A percentile compares a stretch with the other conserved stretches of the same genome.
Conservation (phyloP, 2,797 vertebrate genomes). For the Mus caroli region DNA sequence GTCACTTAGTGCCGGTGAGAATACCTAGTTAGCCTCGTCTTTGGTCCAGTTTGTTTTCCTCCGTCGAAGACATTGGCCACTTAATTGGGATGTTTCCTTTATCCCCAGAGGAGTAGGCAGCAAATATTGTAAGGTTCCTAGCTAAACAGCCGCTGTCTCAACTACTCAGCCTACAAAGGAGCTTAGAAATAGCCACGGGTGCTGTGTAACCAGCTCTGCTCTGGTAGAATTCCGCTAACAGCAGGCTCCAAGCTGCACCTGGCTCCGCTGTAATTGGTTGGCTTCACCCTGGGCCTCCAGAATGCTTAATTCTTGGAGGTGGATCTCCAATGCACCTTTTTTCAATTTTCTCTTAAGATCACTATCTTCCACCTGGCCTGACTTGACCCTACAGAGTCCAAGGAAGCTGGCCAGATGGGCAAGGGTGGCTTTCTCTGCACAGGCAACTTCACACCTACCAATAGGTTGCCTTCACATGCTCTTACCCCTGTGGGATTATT, state of each 20-base stretch:
- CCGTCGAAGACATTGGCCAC: not conserved
- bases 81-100: not conserved
- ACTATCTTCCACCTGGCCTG: not conserved
- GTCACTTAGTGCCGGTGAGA: not conserved
- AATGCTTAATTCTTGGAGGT: not conserved
- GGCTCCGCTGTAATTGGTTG: not conserved
- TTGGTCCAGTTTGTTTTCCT: not conserved
- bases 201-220: not conserved
- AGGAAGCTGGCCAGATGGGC: not conserved
- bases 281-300: not conserved
- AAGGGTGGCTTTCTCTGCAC: not conserved
- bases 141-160: not conserved
- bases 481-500: not conserved
- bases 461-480: not conserved
- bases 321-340: not conserved
- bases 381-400: not conserved
- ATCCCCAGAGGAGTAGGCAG: not conserved
- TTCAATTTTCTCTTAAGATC: not conserved
- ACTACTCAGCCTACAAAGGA: not conserved
- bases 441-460: not conserved
- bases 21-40: not conserved
- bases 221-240: not conserved
- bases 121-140: not conserved
- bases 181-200: not conserved
- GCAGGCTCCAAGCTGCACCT: not conserved